These are phyloP conservation scores for Drosophila paulistorum DNA, from an alignment of 1,140 invertebrate genomes.

Conservation along the genomic window DNA sequence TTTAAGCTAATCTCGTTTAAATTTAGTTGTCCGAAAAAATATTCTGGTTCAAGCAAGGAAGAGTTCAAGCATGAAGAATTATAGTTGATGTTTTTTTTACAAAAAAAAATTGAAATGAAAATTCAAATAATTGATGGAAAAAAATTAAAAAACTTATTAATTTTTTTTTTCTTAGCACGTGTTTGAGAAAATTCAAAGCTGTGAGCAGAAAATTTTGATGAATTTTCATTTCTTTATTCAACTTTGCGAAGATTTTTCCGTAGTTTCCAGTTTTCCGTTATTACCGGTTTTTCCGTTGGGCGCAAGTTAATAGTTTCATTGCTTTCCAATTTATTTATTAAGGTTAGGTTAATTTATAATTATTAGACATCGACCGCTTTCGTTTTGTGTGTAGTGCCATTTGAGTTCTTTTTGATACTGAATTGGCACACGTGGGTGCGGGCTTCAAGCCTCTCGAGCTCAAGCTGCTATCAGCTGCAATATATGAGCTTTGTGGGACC, in stretches of 20 bases:
- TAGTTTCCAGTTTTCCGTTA: not conserved
- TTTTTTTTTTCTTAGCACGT: not conserved
- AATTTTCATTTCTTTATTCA: not conserved
- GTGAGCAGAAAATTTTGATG: not conserved
- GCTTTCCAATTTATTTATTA: no score
- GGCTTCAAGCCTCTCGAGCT: no score
- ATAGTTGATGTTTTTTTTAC: not conserved
- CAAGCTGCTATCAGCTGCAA: no score
- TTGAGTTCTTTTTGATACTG: no score
- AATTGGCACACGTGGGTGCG: no score
- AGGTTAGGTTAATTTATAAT: no score
- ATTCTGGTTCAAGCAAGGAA: conserved; percentile 2
- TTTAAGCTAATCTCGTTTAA: not conserved
- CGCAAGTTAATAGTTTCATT: not conserved
- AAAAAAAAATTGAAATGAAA: not conserved
- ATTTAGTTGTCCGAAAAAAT: not conserved
- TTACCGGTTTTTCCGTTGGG: not conserved
- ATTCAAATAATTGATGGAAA: not conserved
- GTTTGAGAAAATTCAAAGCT: not conserved
- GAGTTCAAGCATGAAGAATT: not conserved
- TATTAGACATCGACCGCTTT: no score
- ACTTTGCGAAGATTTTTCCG: not conserved
- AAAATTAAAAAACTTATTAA: no score
- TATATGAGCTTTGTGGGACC: no score
- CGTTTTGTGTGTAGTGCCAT: no score